Percentiles rank a stretch among this genome's conserved stretches.
These are phyloP conservation scores for Tuta absoluta DNA, from an alignment of 2,888 invertebrate genomes.

Conservation along the genomic window DNA sequence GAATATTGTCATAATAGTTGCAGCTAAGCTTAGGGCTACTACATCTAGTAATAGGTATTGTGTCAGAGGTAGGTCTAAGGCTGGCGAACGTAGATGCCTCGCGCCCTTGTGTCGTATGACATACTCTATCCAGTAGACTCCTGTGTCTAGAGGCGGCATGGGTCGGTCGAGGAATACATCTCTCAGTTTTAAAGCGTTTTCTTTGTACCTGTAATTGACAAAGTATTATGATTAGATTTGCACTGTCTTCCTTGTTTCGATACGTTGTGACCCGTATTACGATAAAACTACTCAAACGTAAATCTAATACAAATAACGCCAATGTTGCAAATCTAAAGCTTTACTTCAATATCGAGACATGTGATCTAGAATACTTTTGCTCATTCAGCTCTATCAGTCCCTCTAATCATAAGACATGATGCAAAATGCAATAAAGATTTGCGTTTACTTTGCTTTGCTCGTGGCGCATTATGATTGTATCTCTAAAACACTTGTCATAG, in stretches of 20 bases:
- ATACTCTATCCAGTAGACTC: constrained; percentile 85
- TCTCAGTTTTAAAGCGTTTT: constrained; percentile 71
- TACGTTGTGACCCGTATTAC: too few relatives aligned
- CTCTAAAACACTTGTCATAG: not conserved
- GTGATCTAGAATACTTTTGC: not conserved
- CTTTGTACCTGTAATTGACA: constrained; percentile 70
- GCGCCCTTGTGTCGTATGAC: constrained; percentile 82
- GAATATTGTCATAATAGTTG: constrained; percentile 54
- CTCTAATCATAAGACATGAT: not conserved
- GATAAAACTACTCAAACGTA: not conserved
- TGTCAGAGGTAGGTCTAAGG: constrained; percentile 67
- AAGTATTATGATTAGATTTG: not conserved
- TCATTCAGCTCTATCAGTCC: not conserved
- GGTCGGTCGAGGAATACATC: constrained; percentile 81
- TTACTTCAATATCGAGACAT: too few relatives aligned
- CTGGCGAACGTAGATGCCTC: constrained; percentile 73
- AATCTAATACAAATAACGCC: not conserved
- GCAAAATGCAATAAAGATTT: constrained; percentile 4
- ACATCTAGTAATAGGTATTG: constrained; percentile 74
- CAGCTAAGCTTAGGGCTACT: constrained; percentile 56
- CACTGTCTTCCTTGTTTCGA: not conserved
- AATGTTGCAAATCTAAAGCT: too few relatives aligned
- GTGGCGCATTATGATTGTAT: not conserved
- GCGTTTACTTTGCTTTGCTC: not conserved
- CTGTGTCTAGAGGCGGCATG: constrained; percentile 80